Percentiles rank a stretch among this genome's conserved stretches.
Evolutionary conservation across 2,797 vertebrate species (phyloP).

Genomic region (Bryconaethiops microstoma): DNA sequence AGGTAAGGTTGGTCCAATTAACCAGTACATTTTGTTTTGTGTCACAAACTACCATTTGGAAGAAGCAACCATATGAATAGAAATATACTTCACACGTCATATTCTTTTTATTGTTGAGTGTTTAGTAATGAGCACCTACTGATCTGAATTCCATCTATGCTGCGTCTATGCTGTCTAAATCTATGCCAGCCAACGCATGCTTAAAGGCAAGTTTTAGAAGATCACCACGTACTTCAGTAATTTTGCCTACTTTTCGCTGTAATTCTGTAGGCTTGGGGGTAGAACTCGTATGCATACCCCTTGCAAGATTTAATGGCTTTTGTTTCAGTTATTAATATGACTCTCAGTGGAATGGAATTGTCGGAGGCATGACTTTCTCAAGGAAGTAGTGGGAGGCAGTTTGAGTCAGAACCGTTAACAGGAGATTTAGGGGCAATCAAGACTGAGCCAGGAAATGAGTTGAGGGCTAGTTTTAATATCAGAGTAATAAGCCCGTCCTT

Average conservation of each 20-base stretch:
- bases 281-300: background rate
- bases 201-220: background rate
- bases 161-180: too few relatives aligned
- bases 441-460: slow-evolving; percentile 27
- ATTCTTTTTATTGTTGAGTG: background rate
- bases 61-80: too few relatives aligned
- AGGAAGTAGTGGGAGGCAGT: slow-evolving; percentile 36
- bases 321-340: slow-evolving; percentile 11
- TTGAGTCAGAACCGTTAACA: slow-evolving; percentile 21
- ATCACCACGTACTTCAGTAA: background rate
- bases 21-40: too few relatives aligned
- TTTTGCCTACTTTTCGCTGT: background rate
- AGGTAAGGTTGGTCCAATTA: too few relatives aligned
- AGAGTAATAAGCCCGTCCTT: slow-evolving; percentile 13
- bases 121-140: background rate
- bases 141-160: too few relatives aligned
- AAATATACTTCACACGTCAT: background rate
- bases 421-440: slow-evolving; percentile 31
- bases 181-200: too few relatives aligned
- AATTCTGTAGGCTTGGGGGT: background rate
- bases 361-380: slow-evolving; percentile 17
- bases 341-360: slow-evolving; percentile 27
- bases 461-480: slow-evolving; percentile 15
- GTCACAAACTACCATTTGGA: too few relatives aligned
- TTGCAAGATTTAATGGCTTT: background rate